Conservation (phyloP, 1,140 invertebrate genomes). For the Drosophila tani region DNA sequence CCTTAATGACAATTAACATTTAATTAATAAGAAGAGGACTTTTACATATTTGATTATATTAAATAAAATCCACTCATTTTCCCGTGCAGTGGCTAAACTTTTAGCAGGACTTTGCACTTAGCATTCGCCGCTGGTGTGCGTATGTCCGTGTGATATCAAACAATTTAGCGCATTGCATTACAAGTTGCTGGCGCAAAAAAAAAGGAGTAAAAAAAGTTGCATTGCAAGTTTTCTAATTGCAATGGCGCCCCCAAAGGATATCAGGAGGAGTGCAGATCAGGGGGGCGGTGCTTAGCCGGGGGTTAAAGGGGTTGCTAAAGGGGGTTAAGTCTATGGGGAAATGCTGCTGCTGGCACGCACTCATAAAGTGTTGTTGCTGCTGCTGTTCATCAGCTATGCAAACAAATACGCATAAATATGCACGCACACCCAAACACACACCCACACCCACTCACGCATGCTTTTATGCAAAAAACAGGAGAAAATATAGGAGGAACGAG, state of each 20-base stretch:
- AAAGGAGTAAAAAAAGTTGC: conserved; percentile 62
- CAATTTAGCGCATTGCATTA: conserved; percentile 78
- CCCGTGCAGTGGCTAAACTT: conserved; percentile 40
- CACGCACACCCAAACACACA: conserved; percentile 40
- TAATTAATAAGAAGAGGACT: not conserved
- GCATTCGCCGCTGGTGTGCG: conserved; percentile 30
- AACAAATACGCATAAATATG: conserved; percentile 83
- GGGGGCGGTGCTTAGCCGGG: not conserved
- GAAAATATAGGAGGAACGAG: not conserved
- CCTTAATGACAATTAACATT: not conserved
- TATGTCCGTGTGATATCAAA: conserved; percentile 57
- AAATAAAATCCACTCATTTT: conserved; percentile 20
- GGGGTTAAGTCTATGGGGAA: conserved; percentile 33
- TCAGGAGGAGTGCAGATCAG: conserved; percentile 29
- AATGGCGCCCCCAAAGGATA: conserved; percentile 53
- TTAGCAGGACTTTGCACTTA: conserved; percentile 79
- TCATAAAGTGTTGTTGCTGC: conserved; percentile 54
- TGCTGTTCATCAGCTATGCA: conserved; percentile 78
- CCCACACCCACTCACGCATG: conserved; percentile 47
- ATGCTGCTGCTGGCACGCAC: conserved; percentile 53
- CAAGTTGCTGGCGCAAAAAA: conserved; percentile 42
- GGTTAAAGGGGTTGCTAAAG: conserved; percentile 11
- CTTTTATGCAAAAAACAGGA: conserved; percentile 42
- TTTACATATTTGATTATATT: too few species aligned
- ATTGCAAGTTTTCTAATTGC: conserved; percentile 75